Base-by-base conservation (phyloP, 1,140 invertebrate species). In the Pseudomyrmex sp. region DNA sequence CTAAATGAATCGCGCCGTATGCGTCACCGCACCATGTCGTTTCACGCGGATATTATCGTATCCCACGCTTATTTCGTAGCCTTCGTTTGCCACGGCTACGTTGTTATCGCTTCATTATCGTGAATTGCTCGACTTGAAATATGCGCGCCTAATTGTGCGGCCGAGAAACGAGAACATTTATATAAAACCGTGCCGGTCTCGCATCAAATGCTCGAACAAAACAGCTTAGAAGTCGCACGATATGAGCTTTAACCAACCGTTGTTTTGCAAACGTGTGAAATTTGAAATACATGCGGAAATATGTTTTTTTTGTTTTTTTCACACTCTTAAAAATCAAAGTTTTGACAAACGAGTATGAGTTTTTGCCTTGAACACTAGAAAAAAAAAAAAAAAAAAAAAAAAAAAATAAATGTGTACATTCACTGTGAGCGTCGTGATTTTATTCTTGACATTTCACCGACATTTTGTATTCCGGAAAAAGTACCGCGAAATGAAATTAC, bases 1-100 rank as follows among this genome's bases (percentile, higher is more conserved):
- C 72, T 66, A 58, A 58, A 85, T 66, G 56, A 23, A 48, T 63
- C 59, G 26, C 54, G 70, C 75, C 80, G 46, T 35, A 75, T 75
- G 72, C 72, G 48, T 82, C 80, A 44, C n/a, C 69, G 20, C 69
- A 54, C 26, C 48, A 12, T 52, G 69, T 82, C 44, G 65, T 59
- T 70, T 80, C 66, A 70, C 59, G 35, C 35, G 5, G 35, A 35
- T 35, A 35, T 35, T 35, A 35, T 35, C 35, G 35, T 35, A 35
- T 35, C 35, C 35, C 35, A 7, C 5, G 35, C 76, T 80, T 80
- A 80, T 72, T 80, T 72, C 76, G 66, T 15, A 50, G 35, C 10
- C 13, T 54, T 79, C 65, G 44, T 80, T 80, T 35, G 44, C 35
- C 44, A 10, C 50, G 15, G 66, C 66, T 26, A 35, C 35, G 52